Evolutionary conservation across 2,888 invertebrate genomes (phyloP), one percentile per base, ranked within the genome.

Genomic region (Netelia inedita): DNA sequence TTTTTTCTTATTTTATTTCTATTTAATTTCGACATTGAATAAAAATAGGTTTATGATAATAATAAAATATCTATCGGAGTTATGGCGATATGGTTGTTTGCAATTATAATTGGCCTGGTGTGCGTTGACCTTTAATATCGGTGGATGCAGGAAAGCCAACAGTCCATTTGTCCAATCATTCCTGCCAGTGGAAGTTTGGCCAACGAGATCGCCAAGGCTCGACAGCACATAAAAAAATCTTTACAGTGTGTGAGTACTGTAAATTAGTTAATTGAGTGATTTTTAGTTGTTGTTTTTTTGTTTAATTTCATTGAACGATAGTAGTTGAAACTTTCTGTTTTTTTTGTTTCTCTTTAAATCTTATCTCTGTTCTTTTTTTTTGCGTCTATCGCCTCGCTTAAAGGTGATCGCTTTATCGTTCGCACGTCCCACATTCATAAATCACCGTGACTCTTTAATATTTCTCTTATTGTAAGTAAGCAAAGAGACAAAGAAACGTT

Each of bases 141-240:
- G 89, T 91, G 89, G 89, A 91, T 91, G 76, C 90, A 93, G 93
- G 92, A 89, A 89, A 89, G 88, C 87, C 92, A 91, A 89, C 89
- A 89, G 87, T 88, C 90, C 87, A 86, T 88, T 90, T 89, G 89
- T 85, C 88, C 92, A 87, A 88, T 90, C 87, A 87, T 89, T 87
- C 87, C 91, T 88, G 89, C 90, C 88, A 89, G 89, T 90, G 93
- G 93, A 91, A 93, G 91, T 91, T 95, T 98, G 94, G 97, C 97
- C 92, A 96, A 96, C 94, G 97, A 97, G 95, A 97, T 98, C 93
- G 97, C 97, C 93, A 97, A 97, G 95, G 97, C 97, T 94, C 96
- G 97, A 93, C 96, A 97, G 94, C 97, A 97, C 94, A 96, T 98
- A 95, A 97, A 94, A 94, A 93, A 94, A 89, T 94, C 94, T 90